phyloP scores from a whole-genome alignment of 2,797 vertebrate genomes.

The Pseudochirops corinnae region DNA sequence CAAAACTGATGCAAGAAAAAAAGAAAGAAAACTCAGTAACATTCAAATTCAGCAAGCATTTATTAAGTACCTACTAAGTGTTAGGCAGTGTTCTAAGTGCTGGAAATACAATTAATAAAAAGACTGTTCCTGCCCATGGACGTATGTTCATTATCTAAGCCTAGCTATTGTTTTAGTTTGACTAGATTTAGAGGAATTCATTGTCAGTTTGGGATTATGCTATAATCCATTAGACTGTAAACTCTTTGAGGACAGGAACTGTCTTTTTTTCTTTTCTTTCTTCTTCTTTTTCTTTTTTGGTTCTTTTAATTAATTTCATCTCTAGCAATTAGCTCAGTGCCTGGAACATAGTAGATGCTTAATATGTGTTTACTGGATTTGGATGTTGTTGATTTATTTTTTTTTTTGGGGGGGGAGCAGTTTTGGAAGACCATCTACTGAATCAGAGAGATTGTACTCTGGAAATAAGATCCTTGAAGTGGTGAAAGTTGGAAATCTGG shows the following conservation, averaged over 20 bases:
- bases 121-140: background rate
- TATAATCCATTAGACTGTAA: background rate
- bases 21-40: background rate
- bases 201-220: background rate
- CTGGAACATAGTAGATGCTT: background rate
- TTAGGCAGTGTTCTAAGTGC: background rate
- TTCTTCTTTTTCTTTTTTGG: background rate
- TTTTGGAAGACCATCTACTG: background rate
- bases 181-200: background rate
- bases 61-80: background rate
- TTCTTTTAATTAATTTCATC: background rate
- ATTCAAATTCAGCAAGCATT: background rate
- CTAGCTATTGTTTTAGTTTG: background rate
- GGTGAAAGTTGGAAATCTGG: background rate
- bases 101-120: background rate
- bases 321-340: background rate
- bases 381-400: too few species aligned
- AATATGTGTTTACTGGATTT: background rate
- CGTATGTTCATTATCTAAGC: background rate
- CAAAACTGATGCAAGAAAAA: background rate
- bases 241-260: background rate
- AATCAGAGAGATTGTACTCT: background rate
- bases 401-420: background rate
- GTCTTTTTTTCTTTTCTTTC: background rate
- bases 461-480: background rate